Conservation (phyloP, 1,140 invertebrate species). For the Reticulitermes speratus region DNA sequence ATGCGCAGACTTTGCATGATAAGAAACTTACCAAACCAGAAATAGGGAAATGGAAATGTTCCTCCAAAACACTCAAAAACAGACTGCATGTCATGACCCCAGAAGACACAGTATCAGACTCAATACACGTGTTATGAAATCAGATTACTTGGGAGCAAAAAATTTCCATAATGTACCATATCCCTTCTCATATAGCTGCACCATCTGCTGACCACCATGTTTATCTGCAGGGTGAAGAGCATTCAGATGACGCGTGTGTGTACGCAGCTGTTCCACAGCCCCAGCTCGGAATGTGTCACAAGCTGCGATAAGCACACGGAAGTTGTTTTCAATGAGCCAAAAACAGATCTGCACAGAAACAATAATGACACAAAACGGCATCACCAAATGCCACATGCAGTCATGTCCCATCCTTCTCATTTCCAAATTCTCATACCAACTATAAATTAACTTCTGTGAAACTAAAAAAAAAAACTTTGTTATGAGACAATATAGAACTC, state of each 20-base stretch:
- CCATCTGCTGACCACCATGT: constrained; percentile 73
- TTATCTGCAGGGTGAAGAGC: constrained; percentile 83
- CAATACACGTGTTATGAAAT: too few relatives aligned
- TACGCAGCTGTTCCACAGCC: constrained; percentile 97
- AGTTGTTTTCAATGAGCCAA: constrained; percentile 98
- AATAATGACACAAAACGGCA: constrained; percentile 28
- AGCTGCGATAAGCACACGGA: constrained; percentile 95
- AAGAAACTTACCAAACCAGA: too few relatives aligned
- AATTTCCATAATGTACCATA: constrained; percentile 63
- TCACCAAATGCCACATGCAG: background rate
- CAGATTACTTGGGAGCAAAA: background rate
- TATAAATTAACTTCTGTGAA: too few relatives aligned
- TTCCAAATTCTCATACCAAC: too few relatives aligned
- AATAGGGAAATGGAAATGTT: too few relatives aligned
- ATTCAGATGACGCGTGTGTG: constrained; percentile 92
- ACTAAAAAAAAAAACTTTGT: too few relatives aligned
- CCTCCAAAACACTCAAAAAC: too few relatives aligned
- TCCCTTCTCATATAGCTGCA: constrained; percentile 96
- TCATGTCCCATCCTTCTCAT: background rate
- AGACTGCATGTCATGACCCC: too few relatives aligned
- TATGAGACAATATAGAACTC: too few relatives aligned
- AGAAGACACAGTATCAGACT: too few relatives aligned
- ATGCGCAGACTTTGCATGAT: too few relatives aligned
- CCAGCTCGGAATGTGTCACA: constrained; percentile 99
- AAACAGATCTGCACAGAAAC: constrained; percentile 79